Evolutionary conservation across 1,140 invertebrate species (phyloP).

Genomic region (Gryon sp.): DNA sequence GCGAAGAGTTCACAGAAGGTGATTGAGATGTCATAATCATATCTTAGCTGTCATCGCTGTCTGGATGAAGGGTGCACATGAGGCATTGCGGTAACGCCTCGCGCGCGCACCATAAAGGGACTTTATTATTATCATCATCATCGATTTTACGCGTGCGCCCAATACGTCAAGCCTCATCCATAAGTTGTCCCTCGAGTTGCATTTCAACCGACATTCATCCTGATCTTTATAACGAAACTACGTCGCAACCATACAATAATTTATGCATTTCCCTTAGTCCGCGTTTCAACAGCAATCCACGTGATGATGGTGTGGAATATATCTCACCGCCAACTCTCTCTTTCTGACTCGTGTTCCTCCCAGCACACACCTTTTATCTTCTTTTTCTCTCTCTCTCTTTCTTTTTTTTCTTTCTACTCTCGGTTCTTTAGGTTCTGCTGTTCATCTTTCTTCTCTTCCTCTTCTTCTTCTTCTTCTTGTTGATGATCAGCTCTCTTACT

Average conservation of each 20-base stretch:
- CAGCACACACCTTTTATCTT: conserved; percentile 22
- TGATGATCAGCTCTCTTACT: conserved; percentile 39
- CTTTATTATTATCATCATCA: conserved; percentile 40
- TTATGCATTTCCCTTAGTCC: conserved; percentile 70
- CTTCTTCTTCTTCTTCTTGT: conserved; percentile 6
- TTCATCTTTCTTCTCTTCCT: neutral
- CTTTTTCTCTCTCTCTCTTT: conserved; percentile 27
- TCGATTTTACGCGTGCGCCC: conserved; percentile 34
- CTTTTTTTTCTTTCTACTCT: neutral
- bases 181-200: conserved; percentile 14
- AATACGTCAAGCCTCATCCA: neutral
- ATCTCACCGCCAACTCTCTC: conserved; percentile 37
- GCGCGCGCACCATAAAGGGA: conserved; percentile 16
- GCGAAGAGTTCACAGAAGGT: neutral
- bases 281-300: conserved; percentile 65
- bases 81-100: conserved; percentile 9
- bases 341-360: conserved; percentile 25
- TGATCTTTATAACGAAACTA: conserved; percentile 52
- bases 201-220: conserved; percentile 44
- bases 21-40: conserved; percentile 33
- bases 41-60: conserved; percentile 12
- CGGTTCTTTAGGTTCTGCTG: no score
- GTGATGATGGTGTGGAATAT: conserved; percentile 58
- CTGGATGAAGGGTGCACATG: conserved; percentile 1
- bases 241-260: conserved; percentile 66